Base-by-base conservation (phyloP, 2,113 vertebrate genomes). In the Ailuropoda melanoleuca region DNA sequence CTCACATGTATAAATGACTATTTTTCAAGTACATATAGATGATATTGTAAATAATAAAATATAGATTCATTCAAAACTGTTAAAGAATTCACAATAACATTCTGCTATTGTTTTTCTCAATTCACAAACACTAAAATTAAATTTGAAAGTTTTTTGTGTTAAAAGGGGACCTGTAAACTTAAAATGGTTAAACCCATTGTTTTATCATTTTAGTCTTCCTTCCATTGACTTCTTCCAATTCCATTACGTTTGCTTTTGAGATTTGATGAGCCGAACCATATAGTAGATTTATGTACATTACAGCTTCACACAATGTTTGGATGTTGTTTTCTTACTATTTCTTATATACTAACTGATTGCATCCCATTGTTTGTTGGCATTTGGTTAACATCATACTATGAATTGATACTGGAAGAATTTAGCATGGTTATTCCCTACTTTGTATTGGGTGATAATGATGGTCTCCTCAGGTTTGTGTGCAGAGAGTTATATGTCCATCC, bases 11-110 rank as follows among this genome's bases (percentile, higher is more conserved):
- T 34, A 93, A 94, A 55, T 90, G 4, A 78, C 19, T 56, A 9
- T 66, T 94, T 95, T 86, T 56, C 17, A 90, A 82, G 88, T 84
- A 91, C 81, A 85, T 77, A 17, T 46, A 66, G 26, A 90, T 87
- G 10, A 90, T 37, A 93, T 26, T 87, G 26, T 94, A 17, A 95
- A 19, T 74, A 75, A 81, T 80, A 88, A 88, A 85, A 95, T 46
- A 9, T 18, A 91, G 18, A 55, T 93, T 80, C 19, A 93, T 66
- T 93, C 83, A 55, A 75, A 88, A 82, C 70, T 88, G 17, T 92
- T 81, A 74, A 91, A 83, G 29, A 88, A 88, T 46, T 93, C 9
- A 80, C n/a, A 97, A 0, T 89, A 88, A 70, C n/a, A 68, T 86
- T 96, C 60, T 56, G 31, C 62, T 78, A 55, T 26, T 86, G 72